Evolutionary conservation across 2,113 vertebrate species (phyloP), one percentile per base, ranked within the genome.

Genomic region (Hippoglossus stenolepis): DNA sequence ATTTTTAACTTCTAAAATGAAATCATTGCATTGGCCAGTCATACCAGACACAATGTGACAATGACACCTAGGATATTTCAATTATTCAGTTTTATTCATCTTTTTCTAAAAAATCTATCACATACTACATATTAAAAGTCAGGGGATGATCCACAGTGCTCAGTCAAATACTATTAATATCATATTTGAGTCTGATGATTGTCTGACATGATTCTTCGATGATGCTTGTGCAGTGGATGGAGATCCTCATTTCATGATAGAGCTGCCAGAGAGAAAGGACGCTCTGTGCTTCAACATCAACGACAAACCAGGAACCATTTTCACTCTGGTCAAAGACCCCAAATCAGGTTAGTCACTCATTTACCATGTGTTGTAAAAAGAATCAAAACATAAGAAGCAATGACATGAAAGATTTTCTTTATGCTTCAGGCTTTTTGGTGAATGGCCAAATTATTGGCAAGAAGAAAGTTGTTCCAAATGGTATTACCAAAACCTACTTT

Each of bases 231-330:
- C 94, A 99, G 98, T 98, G 94, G 98, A 99, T 63, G 96, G 96
- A 72, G 97, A 99, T 80, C 98, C 98, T 73, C 98, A 99, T 89
- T 98, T 99, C 92, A 93, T 98, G 74, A 95, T 99, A 65, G 92
- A 95, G 5, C 92, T 96, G 11, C 95, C 96, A 28, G 87, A 95
- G 40, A 95, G 92, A 79, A 86, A 94, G 0, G 97, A 98, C 5
- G 91, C 95, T 12, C 80, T 99, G 89, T 99, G 97, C 87, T 99
- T 99, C 91, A 99, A 97, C 87, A 97, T 98, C 57, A 93, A 97
- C 6, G 94, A 96, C 83, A 89, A 84, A 9, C 96, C 97, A 0
- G 97, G 97, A 65, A 94, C 94, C 2, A 95, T 99, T 78, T 93
- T 98, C 70, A 95, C 93, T 75, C 93, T 99, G 88, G 93, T 99